Conservation (phyloP, 2,113 vertebrate genomes). For the Chlamydotis undulata region DNA sequence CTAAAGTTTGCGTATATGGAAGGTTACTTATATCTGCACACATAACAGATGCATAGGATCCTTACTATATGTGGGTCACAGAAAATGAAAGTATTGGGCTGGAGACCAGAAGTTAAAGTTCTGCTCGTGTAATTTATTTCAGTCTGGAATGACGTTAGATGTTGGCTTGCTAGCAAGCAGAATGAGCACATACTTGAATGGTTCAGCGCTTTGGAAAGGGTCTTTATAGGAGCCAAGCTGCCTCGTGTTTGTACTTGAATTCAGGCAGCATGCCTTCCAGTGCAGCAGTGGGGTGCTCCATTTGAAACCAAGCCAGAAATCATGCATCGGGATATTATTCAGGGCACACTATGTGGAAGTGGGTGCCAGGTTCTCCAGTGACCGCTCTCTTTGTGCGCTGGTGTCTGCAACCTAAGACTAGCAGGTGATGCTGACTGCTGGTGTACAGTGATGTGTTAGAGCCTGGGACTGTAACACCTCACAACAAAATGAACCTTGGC, state of each 20-base stretch:
- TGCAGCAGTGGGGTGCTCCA: accelerated
- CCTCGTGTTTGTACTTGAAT: not conserved
- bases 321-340: not conserved
- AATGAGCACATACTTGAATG: not conserved
- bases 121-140: not conserved
- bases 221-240: not conserved
- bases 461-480: not conserved
- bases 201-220: not conserved
- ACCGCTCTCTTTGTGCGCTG: not conserved
- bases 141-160: not conserved
- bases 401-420: not conserved
- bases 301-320: not conserved
- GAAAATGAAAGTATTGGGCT: not conserved
- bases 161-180: not conserved
- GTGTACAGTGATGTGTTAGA: not conserved
- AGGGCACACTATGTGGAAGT: accelerated
- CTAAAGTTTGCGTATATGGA: not conserved
- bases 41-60: not conserved
- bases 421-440: not conserved
- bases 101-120: not conserved
- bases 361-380: not conserved
- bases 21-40: not conserved
- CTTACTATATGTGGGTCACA: not conserved
- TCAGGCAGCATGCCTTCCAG: not conserved
- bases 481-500: not conserved